These are phyloP conservation scores for Gymnoscopelus microlampas DNA, from an alignment of 2,797 vertebrate species.

Conservation along the genomic window DNA sequence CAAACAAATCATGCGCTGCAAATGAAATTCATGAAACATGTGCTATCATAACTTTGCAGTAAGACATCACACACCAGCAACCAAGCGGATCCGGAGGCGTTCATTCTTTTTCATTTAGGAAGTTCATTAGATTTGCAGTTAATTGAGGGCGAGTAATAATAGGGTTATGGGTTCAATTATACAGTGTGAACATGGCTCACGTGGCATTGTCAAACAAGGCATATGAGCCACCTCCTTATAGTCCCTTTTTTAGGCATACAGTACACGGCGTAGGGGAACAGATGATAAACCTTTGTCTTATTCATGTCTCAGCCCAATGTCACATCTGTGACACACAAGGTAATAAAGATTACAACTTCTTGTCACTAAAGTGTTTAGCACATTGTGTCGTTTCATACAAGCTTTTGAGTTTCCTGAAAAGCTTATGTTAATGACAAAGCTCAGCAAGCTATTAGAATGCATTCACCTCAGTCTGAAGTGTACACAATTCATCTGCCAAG, in stretches of 20 bases:
- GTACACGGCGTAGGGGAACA: conserved; percentile 56
- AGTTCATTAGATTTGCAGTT: conserved; percentile 57
- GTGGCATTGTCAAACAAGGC: conserved; percentile 11
- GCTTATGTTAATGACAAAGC: conserved; percentile 66
- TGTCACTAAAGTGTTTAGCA: conserved; percentile 74
- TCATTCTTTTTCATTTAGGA: conserved; percentile 26
- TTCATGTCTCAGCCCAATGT: conserved; percentile 63
- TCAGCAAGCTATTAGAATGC: conserved; percentile 65
- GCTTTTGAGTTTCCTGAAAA: conserved; percentile 59
- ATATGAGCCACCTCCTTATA: conserved; percentile 38
- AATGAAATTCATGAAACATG: conserved; percentile 47
- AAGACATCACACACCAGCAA: conserved; percentile 1
- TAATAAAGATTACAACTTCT: conserved; percentile 78
- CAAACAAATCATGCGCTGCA: conserved; percentile 34
- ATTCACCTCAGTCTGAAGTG: conserved; percentile 60
- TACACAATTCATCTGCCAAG: conserved; percentile 72
- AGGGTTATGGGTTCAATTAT: conserved; percentile 57
- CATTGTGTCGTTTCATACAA: conserved; percentile 53
- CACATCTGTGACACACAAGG: conserved; percentile 68
- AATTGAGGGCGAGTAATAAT: conserved; percentile 51
- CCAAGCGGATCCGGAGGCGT: conserved; percentile 4
- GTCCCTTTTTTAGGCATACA: conserved; percentile 46
- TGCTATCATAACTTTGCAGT: conserved; percentile 29
- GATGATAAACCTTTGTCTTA: conserved; percentile 67
- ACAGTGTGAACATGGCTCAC: conserved; percentile 43